Evolutionary conservation across 1,140 invertebrate species (phyloP).

Genomic region (Heliothis subflexa): DNA sequence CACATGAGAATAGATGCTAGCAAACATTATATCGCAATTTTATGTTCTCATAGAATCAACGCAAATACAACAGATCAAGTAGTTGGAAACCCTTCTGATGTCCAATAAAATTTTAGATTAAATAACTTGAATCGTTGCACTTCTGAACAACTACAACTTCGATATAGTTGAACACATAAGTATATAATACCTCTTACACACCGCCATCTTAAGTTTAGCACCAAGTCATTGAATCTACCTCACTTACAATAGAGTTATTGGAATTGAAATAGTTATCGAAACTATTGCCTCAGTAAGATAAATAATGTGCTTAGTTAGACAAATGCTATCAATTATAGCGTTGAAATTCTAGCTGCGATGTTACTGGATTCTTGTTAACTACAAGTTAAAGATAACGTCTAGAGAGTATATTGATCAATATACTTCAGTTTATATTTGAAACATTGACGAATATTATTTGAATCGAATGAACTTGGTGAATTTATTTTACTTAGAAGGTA

Average conservation of each 20-base stretch:
- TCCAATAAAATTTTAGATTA: too few species aligned
- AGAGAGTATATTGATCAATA: conserved; percentile 18
- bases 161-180: conserved; percentile 7
- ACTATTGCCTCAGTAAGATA: conserved; percentile 40
- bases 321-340: conserved; percentile 33
- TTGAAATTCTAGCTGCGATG: conserved; percentile 23
- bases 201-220: conserved; percentile 6
- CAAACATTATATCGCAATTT: too few species aligned
- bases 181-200: not conserved
- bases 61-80: too few species aligned
- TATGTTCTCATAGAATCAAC: too few species aligned
- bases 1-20: not conserved
- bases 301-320: conserved; percentile 47
- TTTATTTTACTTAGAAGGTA: not conserved
- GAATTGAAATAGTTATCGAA: conserved; percentile 47
- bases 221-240: conserved; percentile 33
- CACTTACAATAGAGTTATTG: conserved; percentile 43
- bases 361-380: conserved; percentile 13
- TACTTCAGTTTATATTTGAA: not conserved
- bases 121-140: not conserved
- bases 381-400: conserved; percentile 24
- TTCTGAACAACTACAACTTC: not conserved
- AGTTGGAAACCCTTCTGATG: too few species aligned
- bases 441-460: not conserved
- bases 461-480: not conserved